Evolutionary conservation across 1,140 invertebrate genomes (phyloP).

Genomic region (Cydia strobilella): DNA sequence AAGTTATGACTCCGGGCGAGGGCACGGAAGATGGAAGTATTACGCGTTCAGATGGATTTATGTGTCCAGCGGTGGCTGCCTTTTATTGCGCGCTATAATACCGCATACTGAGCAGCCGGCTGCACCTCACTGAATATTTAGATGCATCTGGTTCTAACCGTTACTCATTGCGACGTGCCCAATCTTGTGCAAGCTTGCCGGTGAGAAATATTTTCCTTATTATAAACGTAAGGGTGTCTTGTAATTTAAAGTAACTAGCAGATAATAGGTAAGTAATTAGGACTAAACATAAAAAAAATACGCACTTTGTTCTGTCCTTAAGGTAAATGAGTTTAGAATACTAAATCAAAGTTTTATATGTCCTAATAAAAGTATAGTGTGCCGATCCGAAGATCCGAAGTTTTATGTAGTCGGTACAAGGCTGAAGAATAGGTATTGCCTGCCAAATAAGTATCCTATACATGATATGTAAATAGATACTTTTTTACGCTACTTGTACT

Average conservation of each 20-base stretch:
- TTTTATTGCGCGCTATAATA: conserved; percentile 26
- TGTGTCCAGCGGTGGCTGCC: conserved; percentile 7
- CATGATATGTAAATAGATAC: background rate
- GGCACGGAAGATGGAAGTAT: conserved; percentile 24
- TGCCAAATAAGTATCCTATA: background rate
- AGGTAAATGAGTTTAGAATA: background rate
- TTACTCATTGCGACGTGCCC: conserved; percentile 8
- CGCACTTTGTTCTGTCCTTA: background rate
- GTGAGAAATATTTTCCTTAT: background rate
- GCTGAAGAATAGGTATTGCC: background rate
- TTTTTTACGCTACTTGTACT: background rate
- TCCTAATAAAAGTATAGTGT: background rate
- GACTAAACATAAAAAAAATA: no score
- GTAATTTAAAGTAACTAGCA: no score
- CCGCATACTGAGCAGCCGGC: conserved; percentile 4
- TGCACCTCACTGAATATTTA: conserved; percentile 19
- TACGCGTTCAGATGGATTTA: conserved; percentile 20
- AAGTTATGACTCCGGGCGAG: conserved; percentile 11
- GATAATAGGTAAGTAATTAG: no score
- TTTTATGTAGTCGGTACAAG: background rate
- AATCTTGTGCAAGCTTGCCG: conserved; percentile 3
- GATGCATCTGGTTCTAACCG: conserved; percentile 7
- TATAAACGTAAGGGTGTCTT: background rate
- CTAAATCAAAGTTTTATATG: background rate
- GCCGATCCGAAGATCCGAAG: background rate